Conservation (phyloP, 1,140 invertebrate species). For the Drosophila gunungcola region DNA sequence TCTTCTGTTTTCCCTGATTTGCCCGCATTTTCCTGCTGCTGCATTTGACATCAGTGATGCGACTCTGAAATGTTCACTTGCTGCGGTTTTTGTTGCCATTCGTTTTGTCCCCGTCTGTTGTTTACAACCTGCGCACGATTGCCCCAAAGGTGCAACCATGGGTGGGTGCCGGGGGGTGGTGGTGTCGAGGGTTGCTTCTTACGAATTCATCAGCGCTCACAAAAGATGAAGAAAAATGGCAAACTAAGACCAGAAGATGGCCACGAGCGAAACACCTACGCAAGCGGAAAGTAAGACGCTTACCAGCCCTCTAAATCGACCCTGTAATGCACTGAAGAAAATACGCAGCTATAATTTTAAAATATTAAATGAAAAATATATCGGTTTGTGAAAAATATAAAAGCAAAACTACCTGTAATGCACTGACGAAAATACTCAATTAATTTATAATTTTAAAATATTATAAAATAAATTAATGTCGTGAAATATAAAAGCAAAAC, state of each 20-base stretch:
- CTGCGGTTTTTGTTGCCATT: conserved; percentile 44
- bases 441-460: neutral
- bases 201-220: conserved; percentile 43
- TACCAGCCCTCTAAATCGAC: neutral
- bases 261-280: conserved; percentile 40
- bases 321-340: neutral
- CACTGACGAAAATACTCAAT: no score
- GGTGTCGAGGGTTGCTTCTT: conserved; percentile 5
- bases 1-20: conserved; percentile 12
- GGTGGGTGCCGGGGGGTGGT: neutral
- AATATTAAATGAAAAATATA: no score
- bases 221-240: conserved; percentile 54
- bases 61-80: conserved; percentile 42
- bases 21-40: conserved; percentile 5
- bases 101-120: conserved; percentile 12
- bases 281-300: conserved; percentile 41
- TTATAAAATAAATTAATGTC: no score
- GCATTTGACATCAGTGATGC: conserved; percentile 41
- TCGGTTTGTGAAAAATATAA: no score
- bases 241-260: conserved; percentile 44
- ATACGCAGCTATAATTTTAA: neutral
- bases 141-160: conserved; percentile 37
- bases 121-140: conserved; percentile 45
- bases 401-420: no score
- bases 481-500: no score